Conservation (phyloP, 2,888 invertebrate species). For the Ormia ochracea region DNA sequence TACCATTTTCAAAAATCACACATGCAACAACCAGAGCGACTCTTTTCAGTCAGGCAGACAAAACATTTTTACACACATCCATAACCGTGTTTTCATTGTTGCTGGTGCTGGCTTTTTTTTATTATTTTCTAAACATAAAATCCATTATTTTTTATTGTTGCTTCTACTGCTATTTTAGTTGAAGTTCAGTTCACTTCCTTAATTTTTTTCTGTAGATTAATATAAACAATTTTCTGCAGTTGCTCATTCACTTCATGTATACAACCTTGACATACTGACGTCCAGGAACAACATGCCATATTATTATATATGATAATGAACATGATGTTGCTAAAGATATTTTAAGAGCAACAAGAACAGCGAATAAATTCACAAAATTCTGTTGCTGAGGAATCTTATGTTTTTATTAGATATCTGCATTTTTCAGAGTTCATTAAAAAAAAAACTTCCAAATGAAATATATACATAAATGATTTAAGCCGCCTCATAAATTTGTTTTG, state of each 20-base stretch:
- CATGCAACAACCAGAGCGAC: constrained; percentile 4
- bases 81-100: constrained; percentile 16
- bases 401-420: constrained; percentile 31
- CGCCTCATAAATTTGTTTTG: too few relatives aligned
- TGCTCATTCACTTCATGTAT: constrained; percentile 57
- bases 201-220: constrained; percentile 48
- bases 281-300: constrained; percentile 38
- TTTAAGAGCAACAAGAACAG: background rate
- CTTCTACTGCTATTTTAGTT: constrained; percentile 43
- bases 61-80: constrained; percentile 29
- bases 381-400: constrained; percentile 27
- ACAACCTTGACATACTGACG: constrained; percentile 62
- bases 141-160: constrained; percentile 38
- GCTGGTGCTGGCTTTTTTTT: constrained; percentile 8
- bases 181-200: constrained; percentile 58
- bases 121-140: constrained; percentile 57
- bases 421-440: too few relatives aligned
- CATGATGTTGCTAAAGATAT: constrained; percentile 38
- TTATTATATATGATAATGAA: constrained; percentile 54
- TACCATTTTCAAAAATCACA: background rate
- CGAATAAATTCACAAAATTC: background rate
- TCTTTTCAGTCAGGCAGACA: constrained; percentile 20
- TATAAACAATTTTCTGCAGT: constrained; percentile 29
- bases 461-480: too few relatives aligned
- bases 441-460: too few relatives aligned